Percentiles rank a stretch among this genome's conserved stretches.
phyloP scores from a whole-genome alignment of 2,888 invertebrate species.

The Catocala fraxini region DNA sequence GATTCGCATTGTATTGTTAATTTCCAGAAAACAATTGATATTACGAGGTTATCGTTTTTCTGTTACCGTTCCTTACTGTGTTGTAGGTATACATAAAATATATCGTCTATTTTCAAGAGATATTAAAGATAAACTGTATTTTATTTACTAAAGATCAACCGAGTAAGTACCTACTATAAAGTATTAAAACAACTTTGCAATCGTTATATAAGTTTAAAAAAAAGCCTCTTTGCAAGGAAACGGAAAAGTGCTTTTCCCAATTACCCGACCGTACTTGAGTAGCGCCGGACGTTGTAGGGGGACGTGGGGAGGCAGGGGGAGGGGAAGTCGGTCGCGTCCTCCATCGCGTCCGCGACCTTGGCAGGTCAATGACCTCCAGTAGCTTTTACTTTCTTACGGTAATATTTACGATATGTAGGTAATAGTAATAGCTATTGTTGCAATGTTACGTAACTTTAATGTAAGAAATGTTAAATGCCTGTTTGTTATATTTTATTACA shows the following conservation, averaged over 20 bases:
- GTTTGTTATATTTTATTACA: no score
- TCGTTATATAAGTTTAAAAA: constrained; percentile 10
- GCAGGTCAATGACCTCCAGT: constrained; percentile 51
- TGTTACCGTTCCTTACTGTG: no score
- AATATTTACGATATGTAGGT: constrained; percentile 27
- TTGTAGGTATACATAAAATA: no score
- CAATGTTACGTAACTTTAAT: no score
- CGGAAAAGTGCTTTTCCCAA: constrained; percentile 50
- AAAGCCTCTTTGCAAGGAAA: constrained; percentile 31
- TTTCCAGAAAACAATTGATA: no score
- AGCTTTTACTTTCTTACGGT: constrained; percentile 57
- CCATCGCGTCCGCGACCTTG: constrained; percentile 56
- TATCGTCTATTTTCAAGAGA: no score
- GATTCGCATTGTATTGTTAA: no score
- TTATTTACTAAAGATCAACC: not conserved
- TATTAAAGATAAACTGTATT: no score
- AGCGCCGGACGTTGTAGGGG: constrained; percentile 24
- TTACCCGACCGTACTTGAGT: constrained; percentile 47
- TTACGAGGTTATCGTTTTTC: no score
- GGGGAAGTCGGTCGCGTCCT: constrained; percentile 40
- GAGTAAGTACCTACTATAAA: not conserved
- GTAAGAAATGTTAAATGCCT: no score
- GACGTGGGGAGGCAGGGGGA: constrained; percentile 9
- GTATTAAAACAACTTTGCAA: constrained; percentile 8
- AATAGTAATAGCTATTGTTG: not conserved